Evolutionary conservation across 1,140 invertebrate species (phyloP), one percentile per base, ranked within the genome.

Genomic region (Drosophila triauraria): DNA sequence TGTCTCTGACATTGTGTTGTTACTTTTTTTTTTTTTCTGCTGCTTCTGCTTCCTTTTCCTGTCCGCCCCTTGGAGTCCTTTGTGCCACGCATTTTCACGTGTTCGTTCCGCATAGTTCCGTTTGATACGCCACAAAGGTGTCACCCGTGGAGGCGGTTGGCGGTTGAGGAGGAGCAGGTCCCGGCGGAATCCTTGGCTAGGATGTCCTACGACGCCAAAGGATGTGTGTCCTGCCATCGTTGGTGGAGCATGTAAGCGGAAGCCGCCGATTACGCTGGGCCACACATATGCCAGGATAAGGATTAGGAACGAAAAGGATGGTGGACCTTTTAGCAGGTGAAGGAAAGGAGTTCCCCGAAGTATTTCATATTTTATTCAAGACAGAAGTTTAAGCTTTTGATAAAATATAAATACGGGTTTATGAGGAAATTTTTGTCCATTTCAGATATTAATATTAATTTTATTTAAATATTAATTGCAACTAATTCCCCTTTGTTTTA

Each of bases 81-180:
- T 76, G 76, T 61, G 58, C 54, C 68, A 86, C 77, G 84, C 82
- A 81, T 80, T 87, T 85, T 81, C 84, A 88, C 84, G 86, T 90
- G 85, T 85, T 88, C 84, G 84, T 88, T 87, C 84, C 84, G 84
- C 84, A 87, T 87, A 88, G 84, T 88, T 87, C 84, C 84, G 84
- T 88, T 87, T 87, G 84, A 87, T 88, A 87, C 70, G 84, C 83
- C 80, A 88, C 80, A 80, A 87, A 87, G 84, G 83, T 87, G 83
- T 87, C 83, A 79, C 76, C 51, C 51, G 20, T 23, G 15, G 25
- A 50, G 48, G n/a, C 0, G 32, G 51, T 12, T 8, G 43, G 6
- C 10, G 43, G 0, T 3, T 27, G 32, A 32, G 32, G 32, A 35
- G 32, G 9, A 35, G 32, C 32, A 4, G 23, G 48, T 69, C 61